A percentile compares a stretch with the other conserved stretches of the same genome.
Conservation (phyloP, 2,888 invertebrate genomes). For the Gymnocheta viridis region DNA sequence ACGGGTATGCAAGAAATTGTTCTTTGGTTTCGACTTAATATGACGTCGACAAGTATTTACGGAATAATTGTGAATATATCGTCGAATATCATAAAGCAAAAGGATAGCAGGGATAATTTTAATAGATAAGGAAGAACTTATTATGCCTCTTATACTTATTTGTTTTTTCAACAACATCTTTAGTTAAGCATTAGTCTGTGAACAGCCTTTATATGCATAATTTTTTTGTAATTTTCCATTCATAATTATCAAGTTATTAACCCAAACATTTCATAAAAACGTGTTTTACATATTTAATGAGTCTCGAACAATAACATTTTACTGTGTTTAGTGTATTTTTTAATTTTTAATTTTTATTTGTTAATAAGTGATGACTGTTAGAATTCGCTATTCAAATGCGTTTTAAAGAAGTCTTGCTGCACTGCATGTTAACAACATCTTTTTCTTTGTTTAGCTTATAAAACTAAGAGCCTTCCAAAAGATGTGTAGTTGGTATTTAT, state of each 20-base stretch:
- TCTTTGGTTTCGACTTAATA: too few species aligned
- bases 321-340: not conserved
- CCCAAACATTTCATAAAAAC: conserved; percentile 61
- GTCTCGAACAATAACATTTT: conserved; percentile 19
- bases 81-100: too few species aligned
- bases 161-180: too few species aligned
- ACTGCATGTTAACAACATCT: conserved; percentile 23
- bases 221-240: conserved; percentile 53
- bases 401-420: conserved; percentile 37
- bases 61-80: too few species aligned
- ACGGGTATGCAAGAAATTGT: too few species aligned
- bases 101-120: too few species aligned
- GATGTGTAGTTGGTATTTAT: not conserved
- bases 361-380: not conserved
- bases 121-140: too few species aligned
- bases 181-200: not conserved
- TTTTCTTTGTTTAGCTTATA: not conserved
- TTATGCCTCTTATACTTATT: too few species aligned
- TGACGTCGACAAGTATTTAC: too few species aligned
- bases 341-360: not conserved
- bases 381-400: conserved; percentile 32
- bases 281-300: conserved; percentile 69
- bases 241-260: conserved; percentile 69
- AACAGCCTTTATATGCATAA: not conserved
- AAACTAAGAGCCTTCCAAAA: not conserved